phyloP scores from a whole-genome alignment of 2,888 invertebrate species.

The Diarsia dahlii region DNA sequence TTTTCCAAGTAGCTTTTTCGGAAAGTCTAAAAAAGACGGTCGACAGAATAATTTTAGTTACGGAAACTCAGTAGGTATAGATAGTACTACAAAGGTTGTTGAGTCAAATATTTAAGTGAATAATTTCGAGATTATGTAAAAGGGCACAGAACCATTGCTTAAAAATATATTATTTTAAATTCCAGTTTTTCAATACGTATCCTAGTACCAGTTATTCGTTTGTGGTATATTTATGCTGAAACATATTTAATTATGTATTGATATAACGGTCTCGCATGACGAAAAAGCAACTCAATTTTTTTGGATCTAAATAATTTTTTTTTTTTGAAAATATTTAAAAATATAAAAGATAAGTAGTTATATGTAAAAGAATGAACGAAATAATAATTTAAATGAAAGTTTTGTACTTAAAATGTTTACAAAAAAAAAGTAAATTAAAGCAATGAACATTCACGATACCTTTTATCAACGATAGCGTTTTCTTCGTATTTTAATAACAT shows the following conservation, averaged over 20 bases:
- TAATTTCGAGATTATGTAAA: conserved; percentile 1
- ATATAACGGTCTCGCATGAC: not conserved
- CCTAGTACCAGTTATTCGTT: not conserved
- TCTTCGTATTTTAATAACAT: conserved; percentile 65
- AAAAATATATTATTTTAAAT: not conserved
- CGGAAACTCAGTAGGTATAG: not conserved
- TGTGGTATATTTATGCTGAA: not conserved
- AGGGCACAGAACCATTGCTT: not conserved
- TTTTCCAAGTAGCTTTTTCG: not conserved
- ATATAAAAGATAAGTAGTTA: too few relatives aligned
- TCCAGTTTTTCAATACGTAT: not conserved
- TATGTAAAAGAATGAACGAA: not conserved
- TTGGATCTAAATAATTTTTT: too few relatives aligned
- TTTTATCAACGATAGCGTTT: conserved; percentile 52
- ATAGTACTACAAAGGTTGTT: not conserved
- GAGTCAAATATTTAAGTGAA: conserved; percentile 27
- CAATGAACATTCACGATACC: conserved; percentile 39
- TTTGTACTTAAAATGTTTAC: conserved; percentile 14
- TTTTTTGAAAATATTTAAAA: too few relatives aligned
- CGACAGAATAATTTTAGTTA: not conserved
- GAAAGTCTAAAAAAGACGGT: not conserved
- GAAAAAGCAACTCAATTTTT: too few relatives aligned
- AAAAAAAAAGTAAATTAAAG: conserved; percentile 21
- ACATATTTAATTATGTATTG: not conserved
- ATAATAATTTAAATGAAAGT: not conserved